Base-by-base conservation (phyloP, 2,888 invertebrate genomes). In the Apoderus coryli region DNA sequence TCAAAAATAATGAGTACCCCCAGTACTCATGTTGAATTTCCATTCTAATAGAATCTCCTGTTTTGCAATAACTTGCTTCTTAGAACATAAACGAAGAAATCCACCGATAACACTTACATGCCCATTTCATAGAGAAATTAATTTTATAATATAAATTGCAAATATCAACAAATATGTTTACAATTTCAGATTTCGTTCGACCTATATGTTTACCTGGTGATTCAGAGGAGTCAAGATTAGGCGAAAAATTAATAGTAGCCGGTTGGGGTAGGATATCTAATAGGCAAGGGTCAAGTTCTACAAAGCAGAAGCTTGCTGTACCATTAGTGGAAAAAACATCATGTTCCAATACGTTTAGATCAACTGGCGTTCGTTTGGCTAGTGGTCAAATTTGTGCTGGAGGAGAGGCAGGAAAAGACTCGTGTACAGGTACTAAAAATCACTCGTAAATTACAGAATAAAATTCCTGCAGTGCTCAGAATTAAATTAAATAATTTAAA, bases 241-340 rank as follows among this genome's bases (percentile, higher is more conserved):
- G 55, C 6, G 42, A 48, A 3, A 35, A 38, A 6, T 39, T 56
- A 4, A 36, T 38, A 2, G 58, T 57, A 5, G 50, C 57, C 14
- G 60, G 60, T n/a, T 61, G 60, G 60, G 61, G 61, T 4, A 37
- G 35, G 35, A n/a, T n/a, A n/a, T 49, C 49, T 3, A 48, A 50
- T 33, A 27, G 27, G 23, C 43, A 42, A 2, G 41, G 35, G 13
- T 39, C 39, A 10, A 57, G 54, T 31, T 29, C 45, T 3, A 59
- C 73, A 1, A 77, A 77, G 45, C 51, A 72, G 27, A 76, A 78
- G 49, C 59, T 76, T 1, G 56, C 57, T 3, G 48, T 78, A 9
- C 75, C 74, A 0, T 54, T 72, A 19, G 69, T 64, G 14, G 54
- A 63, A 27, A 63, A 61, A 27, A 45, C 54, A 1, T 54, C 64